Evolutionary conservation across 1,140 invertebrate species (phyloP).

Genomic region (Bactericera cockerelli): DNA sequence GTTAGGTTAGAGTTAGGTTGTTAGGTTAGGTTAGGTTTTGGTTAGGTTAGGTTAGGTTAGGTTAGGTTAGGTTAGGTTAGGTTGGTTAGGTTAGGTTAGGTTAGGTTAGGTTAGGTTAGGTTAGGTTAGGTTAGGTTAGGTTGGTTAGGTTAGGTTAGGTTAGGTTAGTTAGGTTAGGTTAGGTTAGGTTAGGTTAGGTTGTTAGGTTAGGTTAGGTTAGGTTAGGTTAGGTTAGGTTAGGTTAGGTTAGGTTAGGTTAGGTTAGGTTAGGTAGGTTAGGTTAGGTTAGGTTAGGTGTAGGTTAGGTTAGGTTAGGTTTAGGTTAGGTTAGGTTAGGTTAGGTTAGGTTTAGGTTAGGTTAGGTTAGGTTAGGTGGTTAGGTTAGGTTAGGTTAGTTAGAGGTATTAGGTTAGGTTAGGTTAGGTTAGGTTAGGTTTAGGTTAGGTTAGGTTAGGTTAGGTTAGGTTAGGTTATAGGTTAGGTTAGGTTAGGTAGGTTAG

Average conservation of each 20-base stretch:
- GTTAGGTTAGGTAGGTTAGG: conserved; percentile 16
- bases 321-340: too few species aligned
- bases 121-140: too few species aligned
- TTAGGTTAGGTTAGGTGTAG: not conserved
- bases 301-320: not conserved
- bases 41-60: conserved; percentile 26
- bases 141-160: conserved; percentile 9
- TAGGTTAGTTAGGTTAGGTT: too few species aligned
- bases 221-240: conserved; percentile 22
- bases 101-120: conserved; percentile 18
- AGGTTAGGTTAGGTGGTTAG: too few species aligned
- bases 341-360: too few species aligned
- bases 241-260: conserved; percentile 17
- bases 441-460: conserved; percentile 27
- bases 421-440: conserved; percentile 26
- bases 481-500: conserved; percentile 26
- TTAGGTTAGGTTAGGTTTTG: conserved; percentile 24
- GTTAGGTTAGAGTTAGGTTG: conserved; percentile 25
- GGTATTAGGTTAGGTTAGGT: conserved; percentile 24
- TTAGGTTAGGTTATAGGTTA: conserved; percentile 26
- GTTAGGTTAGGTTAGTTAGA: conserved; percentile 4
- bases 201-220: conserved; percentile 16
- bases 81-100: conserved; percentile 19
- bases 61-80: conserved; percentile 23
- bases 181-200: too few species aligned